Conservation (phyloP, 2,113 vertebrate species). For the Thalassoma bifasciatum region DNA sequence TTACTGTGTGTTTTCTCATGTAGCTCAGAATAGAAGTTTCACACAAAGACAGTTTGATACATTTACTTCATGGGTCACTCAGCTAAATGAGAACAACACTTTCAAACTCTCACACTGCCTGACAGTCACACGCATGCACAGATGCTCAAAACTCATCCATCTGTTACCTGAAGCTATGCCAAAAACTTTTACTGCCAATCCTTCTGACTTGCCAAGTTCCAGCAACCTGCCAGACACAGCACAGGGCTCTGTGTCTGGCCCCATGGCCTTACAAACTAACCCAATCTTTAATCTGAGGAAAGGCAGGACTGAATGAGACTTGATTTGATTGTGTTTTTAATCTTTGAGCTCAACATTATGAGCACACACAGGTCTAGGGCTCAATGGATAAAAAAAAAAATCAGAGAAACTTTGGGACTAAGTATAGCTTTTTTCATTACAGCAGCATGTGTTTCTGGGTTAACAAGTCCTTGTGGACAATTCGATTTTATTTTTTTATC, state of each 20-base stretch:
- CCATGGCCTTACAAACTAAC: conserved; percentile 9
- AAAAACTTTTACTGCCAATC: conserved; percentile 46
- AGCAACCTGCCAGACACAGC: conserved; percentile 34
- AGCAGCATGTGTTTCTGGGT: background rate
- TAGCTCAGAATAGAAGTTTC: background rate
- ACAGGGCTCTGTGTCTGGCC: background rate
- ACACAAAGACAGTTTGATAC: conserved; percentile 1
- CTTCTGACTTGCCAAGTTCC: conserved; percentile 10
- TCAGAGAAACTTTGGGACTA: background rate
- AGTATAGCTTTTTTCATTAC: background rate
- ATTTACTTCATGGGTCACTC: conserved; percentile 1
- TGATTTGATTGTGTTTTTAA: background rate
- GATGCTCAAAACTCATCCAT: conserved; percentile 61
- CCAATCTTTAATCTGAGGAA: background rate
- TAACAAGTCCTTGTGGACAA: no score
- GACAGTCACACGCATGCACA: conserved; percentile 21
- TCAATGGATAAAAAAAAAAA: background rate
- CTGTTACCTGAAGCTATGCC: conserved; percentile 55
- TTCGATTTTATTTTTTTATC: no score
- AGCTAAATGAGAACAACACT: conserved; percentile 2
- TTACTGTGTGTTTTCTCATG: no score
- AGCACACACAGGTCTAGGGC: background rate
- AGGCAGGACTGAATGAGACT: background rate
- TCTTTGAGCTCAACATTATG: background rate
- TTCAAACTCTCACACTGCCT: background rate